These are phyloP conservation scores for Emydoidea blandingii DNA, from an alignment of 2,797 vertebrate genomes.

Conservation along the genomic window DNA sequence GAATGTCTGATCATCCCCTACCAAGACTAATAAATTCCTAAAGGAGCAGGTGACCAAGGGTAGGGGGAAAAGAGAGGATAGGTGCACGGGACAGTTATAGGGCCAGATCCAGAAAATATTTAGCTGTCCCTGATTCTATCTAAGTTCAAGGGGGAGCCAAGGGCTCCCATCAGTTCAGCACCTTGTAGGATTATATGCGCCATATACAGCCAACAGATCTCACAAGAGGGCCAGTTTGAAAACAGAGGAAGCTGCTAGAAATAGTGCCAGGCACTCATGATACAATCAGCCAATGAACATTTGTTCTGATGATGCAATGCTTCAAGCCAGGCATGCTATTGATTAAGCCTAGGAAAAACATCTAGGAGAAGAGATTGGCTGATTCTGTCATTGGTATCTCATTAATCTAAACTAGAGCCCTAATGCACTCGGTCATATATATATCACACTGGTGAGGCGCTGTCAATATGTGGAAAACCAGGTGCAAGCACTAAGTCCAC, in stretches of 20 bases:
- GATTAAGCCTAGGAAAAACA: background rate
- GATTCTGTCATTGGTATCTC: background rate
- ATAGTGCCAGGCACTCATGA: background rate
- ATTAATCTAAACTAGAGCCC: background rate
- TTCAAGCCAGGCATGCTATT: background rate
- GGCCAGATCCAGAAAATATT: background rate
- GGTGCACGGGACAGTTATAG: background rate
- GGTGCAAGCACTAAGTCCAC: background rate
- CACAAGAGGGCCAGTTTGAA: background rate
- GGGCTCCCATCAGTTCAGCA: background rate
- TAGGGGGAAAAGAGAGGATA: background rate
- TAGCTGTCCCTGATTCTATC: background rate
- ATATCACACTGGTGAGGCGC: background rate
- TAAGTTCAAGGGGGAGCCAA: background rate
- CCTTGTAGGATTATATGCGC: background rate
- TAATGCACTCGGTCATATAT: background rate
- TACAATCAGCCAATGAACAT: slow-evolving; percentile 40
- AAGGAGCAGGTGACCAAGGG: background rate
- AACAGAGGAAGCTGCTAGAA: background rate
- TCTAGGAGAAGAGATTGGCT: background rate
- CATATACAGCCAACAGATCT: background rate
- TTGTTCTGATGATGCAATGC: background rate
- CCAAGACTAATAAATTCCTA: slow-evolving; percentile 30
- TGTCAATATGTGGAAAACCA: background rate
- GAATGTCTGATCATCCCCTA: slow-evolving; percentile 58